Conservation (phyloP, 2,888 invertebrate species). For the Drosophila picticornis region DNA sequence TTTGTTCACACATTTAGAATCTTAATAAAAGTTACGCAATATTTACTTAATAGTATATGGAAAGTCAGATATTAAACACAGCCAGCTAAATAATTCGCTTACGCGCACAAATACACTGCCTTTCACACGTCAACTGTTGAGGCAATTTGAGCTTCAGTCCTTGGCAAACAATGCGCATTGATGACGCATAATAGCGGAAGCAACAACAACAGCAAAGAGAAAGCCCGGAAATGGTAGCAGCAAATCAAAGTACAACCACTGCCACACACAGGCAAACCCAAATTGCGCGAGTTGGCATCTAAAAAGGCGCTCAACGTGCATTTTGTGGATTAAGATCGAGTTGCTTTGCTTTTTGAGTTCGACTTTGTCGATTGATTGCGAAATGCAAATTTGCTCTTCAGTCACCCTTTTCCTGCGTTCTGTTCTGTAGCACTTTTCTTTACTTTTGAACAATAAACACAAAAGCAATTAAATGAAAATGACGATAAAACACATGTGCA, state of each 20-base stretch:
- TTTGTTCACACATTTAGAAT: neutral
- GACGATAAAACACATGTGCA: neutral
- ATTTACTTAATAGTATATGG: neutral
- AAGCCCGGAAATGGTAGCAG: conserved; percentile 14
- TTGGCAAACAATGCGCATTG: conserved; percentile 68
- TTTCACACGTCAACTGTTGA: conserved; percentile 14
- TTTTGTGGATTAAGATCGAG: conserved; percentile 36
- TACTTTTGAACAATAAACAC: conserved; percentile 38
- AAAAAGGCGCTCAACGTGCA: conserved; percentile 49
- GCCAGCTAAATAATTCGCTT: conserved; percentile 47
- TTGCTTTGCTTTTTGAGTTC: conserved; percentile 39
- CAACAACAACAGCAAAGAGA: conserved; percentile 32
- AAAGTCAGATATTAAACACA: conserved; percentile 38
- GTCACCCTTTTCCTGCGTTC: neutral
- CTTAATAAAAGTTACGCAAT: neutral
- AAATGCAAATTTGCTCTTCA: conserved; percentile 8
- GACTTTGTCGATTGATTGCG: conserved; percentile 52
- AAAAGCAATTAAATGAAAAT: conserved; percentile 15
- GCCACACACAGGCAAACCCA: conserved; percentile 22
- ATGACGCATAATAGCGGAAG: conserved; percentile 61
- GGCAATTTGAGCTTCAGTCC: conserved; percentile 41
- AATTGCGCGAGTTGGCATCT: conserved; percentile 43
- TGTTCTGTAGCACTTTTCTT: conserved; percentile 26
- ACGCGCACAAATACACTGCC: neutral
- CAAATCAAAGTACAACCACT: conserved; percentile 20